These are phyloP conservation scores for Bos javanicus DNA, from an alignment of 2,113 vertebrate species.

Conservation along the genomic window DNA sequence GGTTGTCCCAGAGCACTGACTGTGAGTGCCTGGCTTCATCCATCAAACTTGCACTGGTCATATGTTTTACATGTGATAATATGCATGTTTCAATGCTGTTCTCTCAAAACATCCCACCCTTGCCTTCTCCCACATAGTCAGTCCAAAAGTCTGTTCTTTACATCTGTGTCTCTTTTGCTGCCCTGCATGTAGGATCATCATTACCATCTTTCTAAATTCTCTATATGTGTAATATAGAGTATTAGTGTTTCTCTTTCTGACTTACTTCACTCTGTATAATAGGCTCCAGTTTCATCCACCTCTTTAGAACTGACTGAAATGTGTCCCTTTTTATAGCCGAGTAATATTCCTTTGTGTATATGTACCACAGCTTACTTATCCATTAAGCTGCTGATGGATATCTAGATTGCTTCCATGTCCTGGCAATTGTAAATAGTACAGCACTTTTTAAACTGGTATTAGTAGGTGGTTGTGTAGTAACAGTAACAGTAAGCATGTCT, in stretches of 20 bases:
- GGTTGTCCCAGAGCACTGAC: background rate
- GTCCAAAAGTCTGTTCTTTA: background rate
- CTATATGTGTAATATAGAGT: background rate
- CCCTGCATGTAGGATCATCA: accelerated
- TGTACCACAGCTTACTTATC: background rate
- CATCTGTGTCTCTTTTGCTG: background rate
- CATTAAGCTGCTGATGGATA: background rate
- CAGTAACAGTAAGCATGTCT: background rate
- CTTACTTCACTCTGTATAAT: background rate
- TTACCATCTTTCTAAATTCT: background rate
- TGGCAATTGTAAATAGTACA: background rate
- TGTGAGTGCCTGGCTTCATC: background rate
- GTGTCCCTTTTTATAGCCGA: background rate
- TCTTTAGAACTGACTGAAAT: background rate
- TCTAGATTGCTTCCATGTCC: background rate
- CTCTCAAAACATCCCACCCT: background rate
- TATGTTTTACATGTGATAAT: background rate
- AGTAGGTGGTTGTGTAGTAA: background rate
- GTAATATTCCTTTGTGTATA: background rate
- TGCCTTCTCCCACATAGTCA: background rate
- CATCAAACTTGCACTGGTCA: background rate
- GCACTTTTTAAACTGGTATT: background rate
- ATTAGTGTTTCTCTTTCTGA: background rate
- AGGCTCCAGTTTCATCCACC: background rate
- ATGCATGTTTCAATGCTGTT: background rate